Base-by-base conservation (phyloP, 2,113 vertebrate genomes). In the Archocentrus centrarchus region DNA sequence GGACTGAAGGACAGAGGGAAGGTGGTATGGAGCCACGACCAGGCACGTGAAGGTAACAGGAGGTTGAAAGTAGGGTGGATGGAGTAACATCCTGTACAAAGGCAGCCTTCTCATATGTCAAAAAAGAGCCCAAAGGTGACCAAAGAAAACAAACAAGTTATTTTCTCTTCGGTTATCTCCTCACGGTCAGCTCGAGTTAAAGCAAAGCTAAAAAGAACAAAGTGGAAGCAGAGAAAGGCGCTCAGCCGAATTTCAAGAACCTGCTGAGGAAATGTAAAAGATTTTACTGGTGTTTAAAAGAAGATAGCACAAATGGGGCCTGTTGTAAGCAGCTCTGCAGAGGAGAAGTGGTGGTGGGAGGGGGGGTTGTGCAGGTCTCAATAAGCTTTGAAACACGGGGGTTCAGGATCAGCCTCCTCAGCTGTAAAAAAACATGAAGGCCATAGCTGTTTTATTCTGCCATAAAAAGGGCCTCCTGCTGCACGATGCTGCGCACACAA, bases 211-310 rank as follows among this genome's bases (percentile, higher is more conserved):
- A 53, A 4, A 3, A 44, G 11, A 53, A 55, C 20, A 70, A 53
- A 70, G 66, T 53, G 66, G 59, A 78, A 75, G 68, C 47, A 55
- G 47, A 73, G 50, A 50, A 50, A 2, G 47, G 6, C 79, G 85
- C 82, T 89, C 79, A 81, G 86, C 79, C 60, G 6, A 60, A 86
- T 83, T 86, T 93, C 86, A 89, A 92, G 81, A 66, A 82, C 85
- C 90, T 82, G 91, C 82, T 82, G 85, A 93, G 94, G 93, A 95
- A 95, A 93, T 93, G 93, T 96, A 95, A 95, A 95, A 94, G 53
- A 94, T 90, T 95, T 95, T 94, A 95, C 88, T 91, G 93, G 88
- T 82, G 90, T 94, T 95, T 92, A 93, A 91, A 91, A 88, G 92
- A 77, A 91, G 90, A 92, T 83, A 76, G 85, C 84, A 70, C 87